Conservation (phyloP, 2,888 invertebrate genomes). For the Drosophila neotestacea region DNA sequence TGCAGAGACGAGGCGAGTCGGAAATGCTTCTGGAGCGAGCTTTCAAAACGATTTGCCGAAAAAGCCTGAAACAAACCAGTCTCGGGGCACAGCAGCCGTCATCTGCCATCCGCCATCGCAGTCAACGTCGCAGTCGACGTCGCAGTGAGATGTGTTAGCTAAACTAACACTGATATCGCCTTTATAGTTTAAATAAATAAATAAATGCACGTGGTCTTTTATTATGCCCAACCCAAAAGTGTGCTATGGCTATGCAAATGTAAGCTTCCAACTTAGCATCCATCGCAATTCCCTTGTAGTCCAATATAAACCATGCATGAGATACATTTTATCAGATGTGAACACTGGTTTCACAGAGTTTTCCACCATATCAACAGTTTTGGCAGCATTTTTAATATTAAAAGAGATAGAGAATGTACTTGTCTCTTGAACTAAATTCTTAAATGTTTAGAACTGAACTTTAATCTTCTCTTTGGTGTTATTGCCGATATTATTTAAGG, state of each 20-base stretch:
- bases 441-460: too few relatives aligned
- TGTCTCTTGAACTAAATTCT: too few relatives aligned
- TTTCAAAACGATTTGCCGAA: slow-evolving; percentile 35
- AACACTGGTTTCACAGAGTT: neutral
- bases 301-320: too few relatives aligned
- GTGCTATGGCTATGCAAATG: slow-evolving; percentile 22
- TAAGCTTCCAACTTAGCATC: neutral
- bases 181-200: slow-evolving; percentile 62
- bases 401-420: too few relatives aligned
- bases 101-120: neutral
- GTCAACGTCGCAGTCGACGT: neutral
- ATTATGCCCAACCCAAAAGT: slow-evolving; percentile 21
- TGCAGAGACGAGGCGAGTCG: slow-evolving; percentile 39
- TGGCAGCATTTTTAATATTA: neutral
- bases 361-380: neutral
- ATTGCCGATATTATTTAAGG: too few relatives aligned
- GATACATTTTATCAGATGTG: neutral
- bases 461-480: too few relatives aligned
- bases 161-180: slow-evolving; percentile 54
- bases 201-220: slow-evolving; percentile 55
- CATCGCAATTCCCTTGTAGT: neutral
- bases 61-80: slow-evolving; percentile 18
- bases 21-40: slow-evolving; percentile 54
- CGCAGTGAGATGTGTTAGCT: slow-evolving; percentile 31
- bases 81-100: slow-evolving; percentile 45